Conservation (phyloP, 2,113 vertebrate species). For the Pachyramphus minor region DNA sequence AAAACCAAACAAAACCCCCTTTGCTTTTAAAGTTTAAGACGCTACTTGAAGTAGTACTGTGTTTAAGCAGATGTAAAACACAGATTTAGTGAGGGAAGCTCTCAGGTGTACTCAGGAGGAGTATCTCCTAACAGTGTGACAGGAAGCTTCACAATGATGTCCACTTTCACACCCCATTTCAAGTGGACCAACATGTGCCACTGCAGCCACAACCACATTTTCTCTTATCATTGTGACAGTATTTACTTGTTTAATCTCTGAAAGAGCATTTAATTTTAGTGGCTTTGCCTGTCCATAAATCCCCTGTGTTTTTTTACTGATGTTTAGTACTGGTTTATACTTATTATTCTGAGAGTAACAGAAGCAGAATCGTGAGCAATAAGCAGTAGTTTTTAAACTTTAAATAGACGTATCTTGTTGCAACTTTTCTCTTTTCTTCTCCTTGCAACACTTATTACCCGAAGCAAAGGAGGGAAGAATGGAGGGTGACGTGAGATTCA, state of each 20-base stretch:
- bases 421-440: not conserved
- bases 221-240: not conserved
- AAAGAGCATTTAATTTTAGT: not conserved
- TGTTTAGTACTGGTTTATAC: not conserved
- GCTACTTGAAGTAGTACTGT: not conserved
- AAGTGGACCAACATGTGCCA: not conserved
- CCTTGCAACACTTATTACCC: not conserved
- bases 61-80: not conserved
- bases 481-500: not conserved
- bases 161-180: not conserved
- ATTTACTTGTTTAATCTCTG: constrained; percentile 15
- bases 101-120: fast-evolving
- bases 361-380: not conserved
- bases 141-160: not conserved
- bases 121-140: not conserved
- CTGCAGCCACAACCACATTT: not conserved
- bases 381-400: not conserved
- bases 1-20: not conserved
- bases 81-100: not conserved
- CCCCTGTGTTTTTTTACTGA: not conserved
- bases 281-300: not conserved
- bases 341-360: not conserved
- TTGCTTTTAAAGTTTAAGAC: not conserved
- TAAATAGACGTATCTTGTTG: not conserved
- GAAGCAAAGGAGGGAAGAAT: not conserved